Base-by-base conservation (phyloP, 2,888 invertebrate species). In the Augiades crinisus region DNA sequence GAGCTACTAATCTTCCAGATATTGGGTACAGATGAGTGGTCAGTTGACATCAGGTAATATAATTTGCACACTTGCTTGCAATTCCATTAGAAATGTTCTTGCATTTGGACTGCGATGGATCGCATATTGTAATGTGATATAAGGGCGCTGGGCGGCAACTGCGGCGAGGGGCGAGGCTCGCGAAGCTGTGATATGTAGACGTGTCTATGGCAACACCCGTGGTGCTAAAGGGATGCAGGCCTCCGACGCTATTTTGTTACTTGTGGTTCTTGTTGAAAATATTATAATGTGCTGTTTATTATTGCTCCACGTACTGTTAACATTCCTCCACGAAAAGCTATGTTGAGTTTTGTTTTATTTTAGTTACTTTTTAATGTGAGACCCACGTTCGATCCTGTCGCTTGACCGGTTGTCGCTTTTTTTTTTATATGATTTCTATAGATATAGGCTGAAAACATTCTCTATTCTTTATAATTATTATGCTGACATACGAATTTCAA, bases 321-420 rank as follows among this genome's bases (percentile, higher is more conserved):
- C 88, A 88, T 88, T 88, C 88, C 88, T 82, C 81, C 81, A 79
- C 78, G 77, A 75, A 83, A 80, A 76, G 73, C 79, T 80, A 83
- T 81, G 85, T 87, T 86, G 81, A 81, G 76, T 86, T 85, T 85
- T 86, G 81, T 85, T 86, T 27, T 6, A 10, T 27, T 81, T 77
- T 77, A 61, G 78, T 87, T 86, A 78, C 80, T 81, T 75, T 78
- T 79, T 76, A 70, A 75, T 73, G 78, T n/a, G n/a, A n/a, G n/a
- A 81, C 77, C 68, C 69, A 67, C 70, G 73, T 72, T 69, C 69
- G 70, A 71, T 69, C 74, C 73, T 72, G 68, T 72, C 75, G 79
- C 78, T 77, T 77, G 78, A 78, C 72, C 79, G 78, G 74, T 80
- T 81, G 73, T 77, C 71, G 78, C 79, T 77, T 81, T 72, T 81